Base-by-base conservation (phyloP, 2,113 vertebrate species). In the Todiramphus chloris region DNA sequence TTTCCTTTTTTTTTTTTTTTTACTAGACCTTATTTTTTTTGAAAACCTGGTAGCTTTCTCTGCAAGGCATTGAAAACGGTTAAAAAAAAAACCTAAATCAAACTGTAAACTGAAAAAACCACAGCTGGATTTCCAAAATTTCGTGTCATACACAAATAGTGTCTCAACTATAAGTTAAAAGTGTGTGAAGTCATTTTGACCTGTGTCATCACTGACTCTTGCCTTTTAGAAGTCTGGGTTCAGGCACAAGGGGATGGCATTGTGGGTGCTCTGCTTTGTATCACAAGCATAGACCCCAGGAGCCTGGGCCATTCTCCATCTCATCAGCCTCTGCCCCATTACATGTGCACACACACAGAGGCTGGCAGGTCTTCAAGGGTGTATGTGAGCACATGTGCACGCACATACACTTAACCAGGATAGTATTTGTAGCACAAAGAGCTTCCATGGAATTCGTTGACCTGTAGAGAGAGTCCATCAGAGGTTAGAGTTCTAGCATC, bases 371-470 rank as follows among this genome's bases (percentile, higher is more conserved):
- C 28, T 37, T 43, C 41, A 35, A 33, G 35, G 5, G 30, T 18
- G 23, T 48, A 6, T 4, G 1, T 12, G 23, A 21, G 19, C 27
- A 16, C 23, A 3, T 0, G 2, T 7, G 9, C 7, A 21, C 9
- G 31, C 13, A 16, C 3, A 25, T 5, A 9, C 9, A 10, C 20
- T 70, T 37, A 37, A 50, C 33, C 10, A 30, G 24, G 16, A 50
- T 62, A 23, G 18, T 5, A 9, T 17, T 68, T 8, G 13, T 9
- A 63, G 43, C 3, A 9, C 9, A 59, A 33, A 89, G 30, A 77
- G 27, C 25, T 77, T 43, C 27, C 7, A 25, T 23, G 19, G 31
- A 64, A 13, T 3, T 82, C 24, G 8, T n/a, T 15, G 9, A 11
- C 17, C 31, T 59, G 13, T 39, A 20, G 44, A 25, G 20, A 48